Evolutionary conservation across 2,797 vertebrate genomes (phyloP), one percentile per base, ranked within the genome.

Genomic region (Dryobates pubescens): DNA sequence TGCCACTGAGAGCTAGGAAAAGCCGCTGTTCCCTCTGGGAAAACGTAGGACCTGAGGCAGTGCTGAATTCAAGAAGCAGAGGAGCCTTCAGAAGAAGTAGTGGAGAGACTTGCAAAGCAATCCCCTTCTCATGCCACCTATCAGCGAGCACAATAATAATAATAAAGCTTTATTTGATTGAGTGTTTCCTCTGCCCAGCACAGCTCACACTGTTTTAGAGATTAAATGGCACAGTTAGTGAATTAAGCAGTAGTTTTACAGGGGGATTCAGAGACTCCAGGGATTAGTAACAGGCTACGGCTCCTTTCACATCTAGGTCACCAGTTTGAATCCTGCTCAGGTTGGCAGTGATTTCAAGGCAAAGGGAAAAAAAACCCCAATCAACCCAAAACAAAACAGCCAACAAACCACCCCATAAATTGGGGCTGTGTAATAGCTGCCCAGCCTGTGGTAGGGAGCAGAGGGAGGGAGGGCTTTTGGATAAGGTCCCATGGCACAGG

Each of bases 201-300:
- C 82, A 93, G 96, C 94, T 96, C 93, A 67, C 92, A 93, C 96
- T 93, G 94, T 94, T 96, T 91, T 65, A 67, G 92, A 96, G 96
- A 96, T 96, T 96, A 97, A 97, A 95, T 93, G 94, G 95, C 96
- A 90, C 91, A 94, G 96, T 97, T 97, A 95, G 94, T 82, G 94
- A 96, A 97, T 97, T 96, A 96, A 96, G 93, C 86, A 94, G 96
- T 93, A 95, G 96, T 96, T 97, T 97, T 51, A 51, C 49, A 94
- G 94, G 94, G 93, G 94, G 87, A 91, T 94, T 91, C 75, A 53
- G 92, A 92, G 92, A 8, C 95, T 96, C 94, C 47, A 6, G 96
- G 96, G 94, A 96, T 96, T 96, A 96, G 94, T 95, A 96, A 94
- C 82, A 15, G 94, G 92, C 91, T 95, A 92, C 20, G 92, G 96